Conservation (phyloP, 2,797 vertebrate genomes). For the Myotis vivesi region DNA sequence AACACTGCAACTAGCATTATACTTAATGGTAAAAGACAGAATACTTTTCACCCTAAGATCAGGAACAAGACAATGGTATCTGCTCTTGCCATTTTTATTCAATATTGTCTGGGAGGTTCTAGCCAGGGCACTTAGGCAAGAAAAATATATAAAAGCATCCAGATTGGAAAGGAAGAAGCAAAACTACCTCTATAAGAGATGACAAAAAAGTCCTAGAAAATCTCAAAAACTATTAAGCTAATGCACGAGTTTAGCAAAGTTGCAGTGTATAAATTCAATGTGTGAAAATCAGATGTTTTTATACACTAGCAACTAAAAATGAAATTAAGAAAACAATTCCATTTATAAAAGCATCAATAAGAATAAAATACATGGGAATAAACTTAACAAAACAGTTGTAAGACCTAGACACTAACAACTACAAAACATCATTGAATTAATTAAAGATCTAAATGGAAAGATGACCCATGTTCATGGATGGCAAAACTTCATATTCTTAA, state of each 20-base stretch:
- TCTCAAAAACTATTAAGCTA: slow-evolving; percentile 8
- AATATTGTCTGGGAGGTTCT: not conserved
- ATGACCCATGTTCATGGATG: not conserved
- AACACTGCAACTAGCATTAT: not conserved
- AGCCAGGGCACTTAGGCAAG: not conserved
- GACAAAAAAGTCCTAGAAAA: slow-evolving; percentile 8
- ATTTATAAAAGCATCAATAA: slow-evolving; percentile 28
- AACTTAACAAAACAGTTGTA: slow-evolving; percentile 40
- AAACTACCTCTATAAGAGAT: not conserved
- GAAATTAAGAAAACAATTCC: slow-evolving; percentile 25
- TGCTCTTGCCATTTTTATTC: not conserved
- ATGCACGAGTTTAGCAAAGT: not conserved
- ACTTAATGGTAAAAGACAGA: slow-evolving; percentile 1
- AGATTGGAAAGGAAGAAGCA: not conserved
- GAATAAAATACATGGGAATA: slow-evolving; percentile 46
- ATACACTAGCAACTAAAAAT: not conserved
- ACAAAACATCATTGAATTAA: slow-evolving; percentile 1
- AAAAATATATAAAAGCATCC: not conserved
- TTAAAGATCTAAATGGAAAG: slow-evolving; percentile 11
- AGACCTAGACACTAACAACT: slow-evolving; percentile 26
- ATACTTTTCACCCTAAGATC: not conserved
- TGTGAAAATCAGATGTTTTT: slow-evolving; percentile 36
- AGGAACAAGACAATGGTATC: slow-evolving; percentile 1
- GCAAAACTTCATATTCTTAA: slow-evolving; percentile 47
- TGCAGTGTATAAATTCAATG: slow-evolving; percentile 19